These are phyloP conservation scores for Phaetusa simplex DNA, from an alignment of 2,113 vertebrate genomes.

Conservation along the genomic window DNA sequence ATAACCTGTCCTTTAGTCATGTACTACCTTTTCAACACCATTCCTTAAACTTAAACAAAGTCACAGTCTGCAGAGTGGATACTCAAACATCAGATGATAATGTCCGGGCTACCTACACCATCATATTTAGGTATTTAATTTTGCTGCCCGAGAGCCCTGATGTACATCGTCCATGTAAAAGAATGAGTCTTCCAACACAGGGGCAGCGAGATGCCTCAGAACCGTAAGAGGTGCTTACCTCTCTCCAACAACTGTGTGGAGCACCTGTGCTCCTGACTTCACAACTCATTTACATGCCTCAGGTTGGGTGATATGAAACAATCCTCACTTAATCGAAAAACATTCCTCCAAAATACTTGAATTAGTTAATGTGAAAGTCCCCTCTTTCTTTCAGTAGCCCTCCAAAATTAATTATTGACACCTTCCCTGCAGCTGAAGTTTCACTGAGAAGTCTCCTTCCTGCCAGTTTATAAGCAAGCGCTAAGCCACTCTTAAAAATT, in stretches of 20 bases:
- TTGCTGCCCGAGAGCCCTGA: neutral
- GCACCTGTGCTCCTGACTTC: neutral
- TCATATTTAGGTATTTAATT: too few relatives aligned
- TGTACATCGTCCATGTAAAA: fast-evolving
- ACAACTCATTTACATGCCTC: neutral
- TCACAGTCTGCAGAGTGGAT: neutral
- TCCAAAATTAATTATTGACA: constrained; percentile 27
- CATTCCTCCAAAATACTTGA: neutral
- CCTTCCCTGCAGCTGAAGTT: neutral
- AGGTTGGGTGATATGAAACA: neutral
- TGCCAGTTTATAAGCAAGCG: neutral
- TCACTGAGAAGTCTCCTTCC: neutral
- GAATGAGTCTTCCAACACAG: neutral
- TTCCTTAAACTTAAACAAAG: neutral
- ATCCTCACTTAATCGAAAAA: neutral
- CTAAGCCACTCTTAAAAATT: neutral
- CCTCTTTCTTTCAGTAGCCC: neutral
- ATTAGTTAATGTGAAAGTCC: neutral
- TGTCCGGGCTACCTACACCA: neutral
- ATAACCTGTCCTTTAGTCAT: neutral
- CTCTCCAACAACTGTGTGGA: neutral
- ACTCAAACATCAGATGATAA: neutral
- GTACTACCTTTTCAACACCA: neutral
- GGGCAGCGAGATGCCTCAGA: fast-evolving
- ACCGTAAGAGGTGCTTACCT: neutral